Evolutionary conservation across 2,888 invertebrate species (phyloP).

Genomic region (Coelinius sp.): DNA sequence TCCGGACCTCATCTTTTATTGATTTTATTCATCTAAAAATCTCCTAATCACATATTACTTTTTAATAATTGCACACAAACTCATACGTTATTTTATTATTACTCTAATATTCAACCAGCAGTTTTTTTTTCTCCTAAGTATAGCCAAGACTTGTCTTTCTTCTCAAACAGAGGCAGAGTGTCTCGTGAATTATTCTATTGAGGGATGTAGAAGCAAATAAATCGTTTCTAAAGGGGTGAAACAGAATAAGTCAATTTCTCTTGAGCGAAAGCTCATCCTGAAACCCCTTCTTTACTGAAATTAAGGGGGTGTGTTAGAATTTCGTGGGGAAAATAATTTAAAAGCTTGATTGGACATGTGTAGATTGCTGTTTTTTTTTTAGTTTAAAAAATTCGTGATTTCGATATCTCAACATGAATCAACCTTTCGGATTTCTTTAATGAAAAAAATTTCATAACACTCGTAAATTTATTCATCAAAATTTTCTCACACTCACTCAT

Average conservation of each 20-base stretch:
- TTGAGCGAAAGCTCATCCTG: too few relatives aligned
- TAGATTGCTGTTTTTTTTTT: too few relatives aligned
- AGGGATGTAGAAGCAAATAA: not conserved
- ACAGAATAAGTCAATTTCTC: not conserved
- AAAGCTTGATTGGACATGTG: too few relatives aligned
- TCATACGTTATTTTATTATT: slow-evolving; percentile 24
- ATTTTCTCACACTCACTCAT: not conserved
- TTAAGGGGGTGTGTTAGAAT: too few relatives aligned
- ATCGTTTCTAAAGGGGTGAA: not conserved
- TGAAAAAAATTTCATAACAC: not conserved
- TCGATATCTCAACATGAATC: slow-evolving; percentile 37
- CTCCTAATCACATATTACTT: slow-evolving; percentile 37
- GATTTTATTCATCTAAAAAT: slow-evolving; percentile 25
- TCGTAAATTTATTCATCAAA: not conserved
- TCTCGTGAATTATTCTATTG: not conserved
- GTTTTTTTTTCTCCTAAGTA: slow-evolving; percentile 5
- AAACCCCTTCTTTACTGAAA: too few relatives aligned
- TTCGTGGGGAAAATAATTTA: too few relatives aligned
- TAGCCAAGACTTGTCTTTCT: not conserved
- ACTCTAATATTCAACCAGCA: slow-evolving; percentile 8
- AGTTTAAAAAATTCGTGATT: too few relatives aligned
- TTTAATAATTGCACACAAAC: slow-evolving; percentile 35
- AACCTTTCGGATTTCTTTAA: slow-evolving; percentile 4
- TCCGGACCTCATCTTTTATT: not conserved
- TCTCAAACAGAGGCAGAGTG: not conserved